Evolutionary conservation across 2,113 vertebrate species (phyloP).

Genomic region (Sarotherodon lohbergeri): DNA sequence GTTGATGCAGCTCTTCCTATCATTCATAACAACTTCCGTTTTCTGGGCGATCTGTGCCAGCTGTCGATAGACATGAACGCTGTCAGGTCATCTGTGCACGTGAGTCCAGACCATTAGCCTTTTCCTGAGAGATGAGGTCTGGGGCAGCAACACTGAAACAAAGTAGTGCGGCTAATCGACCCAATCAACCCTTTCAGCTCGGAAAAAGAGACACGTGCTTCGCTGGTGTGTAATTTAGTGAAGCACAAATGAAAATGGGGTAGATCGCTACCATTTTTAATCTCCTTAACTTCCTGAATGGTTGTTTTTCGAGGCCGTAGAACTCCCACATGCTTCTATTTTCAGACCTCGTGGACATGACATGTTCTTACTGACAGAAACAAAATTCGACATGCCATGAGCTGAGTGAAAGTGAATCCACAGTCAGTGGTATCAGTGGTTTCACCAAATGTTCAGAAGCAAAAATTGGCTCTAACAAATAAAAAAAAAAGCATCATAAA

Average conservation of each 20-base stretch:
- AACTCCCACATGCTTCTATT: neutral
- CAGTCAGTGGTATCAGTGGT: neutral
- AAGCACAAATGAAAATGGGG: neutral
- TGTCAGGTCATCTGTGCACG: constrained; percentile 9
- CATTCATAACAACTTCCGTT: constrained; percentile 42
- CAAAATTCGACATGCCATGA: neutral
- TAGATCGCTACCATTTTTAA: neutral
- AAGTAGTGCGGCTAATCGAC: constrained; percentile 20
- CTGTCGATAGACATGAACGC: neutral
- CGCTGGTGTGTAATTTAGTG: neutral
- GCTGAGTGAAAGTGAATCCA: neutral
- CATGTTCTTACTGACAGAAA: neutral
- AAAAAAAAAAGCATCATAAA: neutral
- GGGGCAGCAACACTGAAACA: constrained; percentile 23
- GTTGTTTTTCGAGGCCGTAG: neutral
- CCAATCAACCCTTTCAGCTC: constrained; percentile 22
- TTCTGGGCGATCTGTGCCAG: constrained; percentile 16
- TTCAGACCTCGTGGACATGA: neutral
- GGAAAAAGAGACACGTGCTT: constrained; percentile 7
- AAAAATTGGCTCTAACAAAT: neutral
- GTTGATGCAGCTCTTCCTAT: constrained; percentile 46
- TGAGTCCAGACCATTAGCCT: constrained; percentile 15
- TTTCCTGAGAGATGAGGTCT: constrained; percentile 30
- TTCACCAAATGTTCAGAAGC: neutral
- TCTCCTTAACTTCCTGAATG: neutral